These are phyloP conservation scores for Paratilapia polleni DNA, from an alignment of 2,113 vertebrate genomes.

Conservation along the genomic window DNA sequence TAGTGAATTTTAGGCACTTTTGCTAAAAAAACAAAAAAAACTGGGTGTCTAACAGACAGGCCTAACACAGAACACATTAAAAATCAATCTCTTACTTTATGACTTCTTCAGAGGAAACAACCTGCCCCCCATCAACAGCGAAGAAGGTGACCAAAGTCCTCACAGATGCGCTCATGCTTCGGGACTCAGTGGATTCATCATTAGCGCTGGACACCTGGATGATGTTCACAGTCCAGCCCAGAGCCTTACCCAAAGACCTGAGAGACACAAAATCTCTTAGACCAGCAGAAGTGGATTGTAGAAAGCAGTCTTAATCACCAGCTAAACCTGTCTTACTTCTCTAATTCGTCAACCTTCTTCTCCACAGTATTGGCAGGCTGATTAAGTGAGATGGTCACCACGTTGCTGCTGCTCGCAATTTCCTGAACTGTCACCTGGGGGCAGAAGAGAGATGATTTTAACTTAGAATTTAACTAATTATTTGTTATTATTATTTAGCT, in stretches of 20 bases:
- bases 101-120: slow-evolving; percentile 60
- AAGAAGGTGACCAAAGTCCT: slow-evolving; percentile 66
- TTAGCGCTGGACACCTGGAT: slow-evolving; percentile 44
- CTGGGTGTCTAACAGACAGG: neutral
- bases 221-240: slow-evolving; percentile 70
- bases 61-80: neutral
- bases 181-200: neutral
- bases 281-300: fast-evolving
- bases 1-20: neutral
- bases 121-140: slow-evolving; percentile 19
- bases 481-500: neutral
- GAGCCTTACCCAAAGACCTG: slow-evolving; percentile 74
- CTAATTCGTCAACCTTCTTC: slow-evolving; percentile 62
- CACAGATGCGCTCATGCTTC: slow-evolving; percentile 8
- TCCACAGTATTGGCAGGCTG: slow-evolving; percentile 75
- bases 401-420: slow-evolving; percentile 55
- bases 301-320: fast-evolving
- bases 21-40: neutral
- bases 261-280: fast-evolving
- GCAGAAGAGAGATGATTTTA: neutral
- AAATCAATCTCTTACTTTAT: slow-evolving; percentile 68
- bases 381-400: slow-evolving; percentile 74
- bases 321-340: slow-evolving; percentile 62
- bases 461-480: neutral
- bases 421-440: slow-evolving; percentile 73